Conservation (phyloP, 2,888 invertebrate genomes). For the Pristionchus mayeri region DNA sequence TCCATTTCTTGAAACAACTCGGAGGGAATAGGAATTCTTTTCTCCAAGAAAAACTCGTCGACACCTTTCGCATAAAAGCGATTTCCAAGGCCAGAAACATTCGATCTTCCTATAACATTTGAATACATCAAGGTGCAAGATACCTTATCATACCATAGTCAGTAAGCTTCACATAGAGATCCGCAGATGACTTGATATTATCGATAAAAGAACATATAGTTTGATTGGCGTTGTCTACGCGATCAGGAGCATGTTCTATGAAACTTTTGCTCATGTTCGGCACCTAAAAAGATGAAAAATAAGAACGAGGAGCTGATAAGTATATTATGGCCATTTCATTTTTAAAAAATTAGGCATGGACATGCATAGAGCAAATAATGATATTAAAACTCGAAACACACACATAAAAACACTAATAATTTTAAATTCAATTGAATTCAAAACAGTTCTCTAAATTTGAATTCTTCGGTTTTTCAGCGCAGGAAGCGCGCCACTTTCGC, state of each 20-base stretch:
- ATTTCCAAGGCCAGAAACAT: conserved; percentile 65
- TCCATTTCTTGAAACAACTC: conserved; percentile 70
- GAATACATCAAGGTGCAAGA: not conserved
- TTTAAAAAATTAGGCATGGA: not conserved
- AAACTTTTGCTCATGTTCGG: conserved; percentile 33
- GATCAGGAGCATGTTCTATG: conserved; percentile 32
- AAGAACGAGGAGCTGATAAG: not conserved
- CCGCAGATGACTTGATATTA: conserved; percentile 23
- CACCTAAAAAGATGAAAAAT: too few species aligned
- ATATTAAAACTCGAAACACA: too few species aligned
- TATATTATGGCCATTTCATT: not conserved
- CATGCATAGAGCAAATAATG: too few species aligned
- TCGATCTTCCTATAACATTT: conserved; percentile 54
- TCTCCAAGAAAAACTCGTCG: conserved; percentile 59
- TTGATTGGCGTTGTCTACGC: conserved; percentile 38
- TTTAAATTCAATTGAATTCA: too few species aligned
- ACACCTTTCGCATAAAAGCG: conserved; percentile 58
- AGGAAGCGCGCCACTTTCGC: too few species aligned
- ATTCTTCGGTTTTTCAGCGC: too few species aligned
- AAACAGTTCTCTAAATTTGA: too few species aligned
- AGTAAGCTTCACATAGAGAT: conserved; percentile 37
- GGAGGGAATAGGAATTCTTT: conserved; percentile 65
- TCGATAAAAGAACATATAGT: conserved; percentile 26
- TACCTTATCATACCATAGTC: conserved; percentile 27
- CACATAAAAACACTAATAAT: too few species aligned